phyloP scores from a whole-genome alignment of 2,113 vertebrate species.

The Syngnathus scovelli region DNA sequence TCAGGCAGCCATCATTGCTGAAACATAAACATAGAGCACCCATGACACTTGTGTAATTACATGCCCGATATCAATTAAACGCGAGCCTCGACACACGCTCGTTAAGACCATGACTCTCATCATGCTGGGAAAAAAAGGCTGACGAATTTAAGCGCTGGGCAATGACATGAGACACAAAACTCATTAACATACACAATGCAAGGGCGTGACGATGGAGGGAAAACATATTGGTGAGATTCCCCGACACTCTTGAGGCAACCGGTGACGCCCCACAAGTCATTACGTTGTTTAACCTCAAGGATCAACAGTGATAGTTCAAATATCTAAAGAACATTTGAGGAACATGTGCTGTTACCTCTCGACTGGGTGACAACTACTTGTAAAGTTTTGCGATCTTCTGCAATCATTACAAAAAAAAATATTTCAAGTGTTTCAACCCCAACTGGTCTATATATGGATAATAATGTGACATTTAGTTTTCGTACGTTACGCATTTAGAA shows the following conservation, averaged over 20 bases:
- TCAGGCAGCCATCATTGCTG: neutral
- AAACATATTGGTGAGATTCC: neutral
- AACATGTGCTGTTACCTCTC: neutral
- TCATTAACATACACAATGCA: neutral
- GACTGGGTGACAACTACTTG: neutral
- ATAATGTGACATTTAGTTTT: no score
- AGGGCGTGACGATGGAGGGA: neutral
- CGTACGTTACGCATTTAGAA: no score
- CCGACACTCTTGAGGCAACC: neutral
- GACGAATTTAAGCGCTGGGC: neutral
- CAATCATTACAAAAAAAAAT: neutral
- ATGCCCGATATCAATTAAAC: neutral
- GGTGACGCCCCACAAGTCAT: neutral
- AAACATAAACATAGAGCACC: conserved; percentile 1
- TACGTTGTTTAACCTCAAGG: neutral
- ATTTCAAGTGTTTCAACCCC: neutral
- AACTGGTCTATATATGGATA: neutral
- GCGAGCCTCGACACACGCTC: neutral
- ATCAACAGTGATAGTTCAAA: neutral
- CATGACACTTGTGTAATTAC: neutral
- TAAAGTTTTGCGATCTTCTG: neutral
- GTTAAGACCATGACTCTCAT: neutral
- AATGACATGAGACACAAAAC: neutral
- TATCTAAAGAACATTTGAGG: neutral
- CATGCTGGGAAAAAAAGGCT: neutral